Evolutionary conservation across 2,888 invertebrate genomes (phyloP).

Genomic region (Ochropleura plecta): DNA sequence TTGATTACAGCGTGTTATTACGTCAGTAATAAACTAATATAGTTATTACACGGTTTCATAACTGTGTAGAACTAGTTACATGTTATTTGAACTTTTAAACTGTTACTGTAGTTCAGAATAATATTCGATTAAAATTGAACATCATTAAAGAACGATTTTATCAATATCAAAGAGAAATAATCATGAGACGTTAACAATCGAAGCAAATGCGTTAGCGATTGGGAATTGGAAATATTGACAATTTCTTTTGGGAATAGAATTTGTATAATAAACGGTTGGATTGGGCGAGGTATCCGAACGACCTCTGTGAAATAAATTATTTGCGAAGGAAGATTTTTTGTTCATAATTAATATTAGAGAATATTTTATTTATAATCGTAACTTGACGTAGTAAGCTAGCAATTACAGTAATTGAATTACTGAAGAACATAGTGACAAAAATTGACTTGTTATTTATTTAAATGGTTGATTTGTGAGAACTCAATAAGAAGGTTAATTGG

Average conservation of each 20-base stretch:
- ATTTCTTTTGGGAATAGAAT: conserved; percentile 53
- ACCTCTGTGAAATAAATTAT: conserved; percentile 45
- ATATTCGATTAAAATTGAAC: conserved; percentile 26
- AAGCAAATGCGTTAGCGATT: conserved; percentile 47
- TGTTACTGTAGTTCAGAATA: neutral
- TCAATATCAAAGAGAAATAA: conserved; percentile 35
- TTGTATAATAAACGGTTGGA: conserved; percentile 44
- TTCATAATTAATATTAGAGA: conserved; percentile 34
- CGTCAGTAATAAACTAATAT: neutral
- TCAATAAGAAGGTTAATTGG: neutral
- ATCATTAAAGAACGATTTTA: conserved; percentile 44
- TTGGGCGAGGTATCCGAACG: conserved; percentile 31
- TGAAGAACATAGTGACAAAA: neutral
- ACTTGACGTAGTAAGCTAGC: conserved; percentile 21
- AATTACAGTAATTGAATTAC: conserved; percentile 3
- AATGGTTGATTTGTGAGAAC: neutral
- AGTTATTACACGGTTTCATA: neutral
- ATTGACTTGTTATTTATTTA: neutral
- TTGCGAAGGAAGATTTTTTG: conserved; percentile 27
- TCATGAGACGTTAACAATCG: conserved; percentile 56
- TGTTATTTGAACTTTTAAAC: neutral
- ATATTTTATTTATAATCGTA: conserved; percentile 22
- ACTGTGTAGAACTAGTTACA: neutral
- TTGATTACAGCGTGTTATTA: conserved; percentile 1
- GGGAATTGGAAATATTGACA: conserved; percentile 49